phyloP scores from a whole-genome alignment of 1,140 invertebrate species.

The Gryllus bimaculatus region DNA sequence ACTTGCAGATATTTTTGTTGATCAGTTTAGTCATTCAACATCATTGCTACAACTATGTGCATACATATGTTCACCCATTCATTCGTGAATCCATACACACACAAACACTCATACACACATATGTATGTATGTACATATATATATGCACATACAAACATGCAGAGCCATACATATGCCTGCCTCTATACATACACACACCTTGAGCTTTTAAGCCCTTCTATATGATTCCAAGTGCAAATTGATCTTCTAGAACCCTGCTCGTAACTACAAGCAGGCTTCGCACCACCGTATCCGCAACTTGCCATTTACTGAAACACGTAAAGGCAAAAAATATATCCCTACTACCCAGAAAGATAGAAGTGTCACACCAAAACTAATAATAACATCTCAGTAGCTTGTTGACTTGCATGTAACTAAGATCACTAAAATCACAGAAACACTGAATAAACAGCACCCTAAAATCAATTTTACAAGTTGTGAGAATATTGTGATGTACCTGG shows the following conservation, averaged over 20 bases:
- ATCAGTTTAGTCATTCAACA: too few relatives aligned
- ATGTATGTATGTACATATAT: background rate
- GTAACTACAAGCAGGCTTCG: background rate
- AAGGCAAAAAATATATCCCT: background rate
- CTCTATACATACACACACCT: background rate
- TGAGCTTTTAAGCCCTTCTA: background rate
- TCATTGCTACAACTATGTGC: background rate
- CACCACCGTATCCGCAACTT: background rate
- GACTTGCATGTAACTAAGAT: too few relatives aligned
- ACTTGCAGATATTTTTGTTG: background rate
- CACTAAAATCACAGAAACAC: too few relatives aligned
- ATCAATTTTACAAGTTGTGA: too few relatives aligned
- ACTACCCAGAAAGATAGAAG: background rate
- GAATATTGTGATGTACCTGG: too few relatives aligned
- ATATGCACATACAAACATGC: background rate
- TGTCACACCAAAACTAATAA: too few relatives aligned
- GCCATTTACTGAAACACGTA: conserved; percentile 1
- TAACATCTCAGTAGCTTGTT: too few relatives aligned
- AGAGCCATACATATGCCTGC: too few relatives aligned
- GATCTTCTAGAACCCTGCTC: background rate
- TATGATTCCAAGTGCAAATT: background rate
- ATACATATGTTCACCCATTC: background rate
- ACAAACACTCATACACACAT: background rate
- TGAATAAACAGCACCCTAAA: too few relatives aligned
- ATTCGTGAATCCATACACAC: background rate